Evolutionary conservation across 2,888 invertebrate genomes (phyloP).

Genomic region (Entomobrya proxima): DNA sequence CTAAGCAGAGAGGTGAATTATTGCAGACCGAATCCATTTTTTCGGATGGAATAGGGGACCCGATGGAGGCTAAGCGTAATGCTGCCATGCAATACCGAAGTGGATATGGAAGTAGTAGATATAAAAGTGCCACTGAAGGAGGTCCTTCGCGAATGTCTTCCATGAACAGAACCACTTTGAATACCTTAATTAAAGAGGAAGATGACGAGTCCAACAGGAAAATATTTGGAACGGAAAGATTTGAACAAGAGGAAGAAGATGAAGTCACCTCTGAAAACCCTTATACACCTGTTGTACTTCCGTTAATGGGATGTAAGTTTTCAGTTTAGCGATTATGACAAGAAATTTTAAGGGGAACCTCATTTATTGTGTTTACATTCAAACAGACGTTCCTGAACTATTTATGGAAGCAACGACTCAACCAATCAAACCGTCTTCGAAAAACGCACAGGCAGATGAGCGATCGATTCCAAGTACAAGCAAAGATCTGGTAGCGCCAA

Average conservation of each 20-base stretch:
- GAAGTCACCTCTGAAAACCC: conserved; percentile 47
- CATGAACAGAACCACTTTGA: conserved; percentile 53
- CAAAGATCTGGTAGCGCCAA: not conserved
- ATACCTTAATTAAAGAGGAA: conserved; percentile 62
- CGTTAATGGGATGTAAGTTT: conserved; percentile 67
- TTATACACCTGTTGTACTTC: conserved; percentile 64
- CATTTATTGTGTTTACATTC: not conserved
- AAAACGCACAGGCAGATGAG: not conserved
- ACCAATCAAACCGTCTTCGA: not conserved
- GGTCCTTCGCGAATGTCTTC: conserved; percentile 60
- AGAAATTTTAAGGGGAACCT: not conserved
- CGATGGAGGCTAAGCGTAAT: conserved; percentile 35
- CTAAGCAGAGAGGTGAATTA: conserved; percentile 59
- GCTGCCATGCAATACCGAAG: conserved; percentile 45
- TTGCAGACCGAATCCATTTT: conserved; percentile 72
- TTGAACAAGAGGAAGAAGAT: conserved; percentile 50
- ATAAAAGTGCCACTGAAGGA: conserved; percentile 42
- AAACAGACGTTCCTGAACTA: conserved; percentile 26
- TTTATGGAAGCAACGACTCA: conserved; percentile 14
- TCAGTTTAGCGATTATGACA: not conserved
- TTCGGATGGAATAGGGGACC: conserved; percentile 70
- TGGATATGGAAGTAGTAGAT: conserved; percentile 55
- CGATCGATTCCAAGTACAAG: not conserved
- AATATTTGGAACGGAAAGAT: conserved; percentile 56
- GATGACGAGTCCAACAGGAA: conserved; percentile 60